Percentiles rank a stretch among this genome's conserved stretches.
Evolutionary conservation across 2,113 vertebrate species (phyloP).

Genomic region (Psilopsiagon aymara): DNA sequence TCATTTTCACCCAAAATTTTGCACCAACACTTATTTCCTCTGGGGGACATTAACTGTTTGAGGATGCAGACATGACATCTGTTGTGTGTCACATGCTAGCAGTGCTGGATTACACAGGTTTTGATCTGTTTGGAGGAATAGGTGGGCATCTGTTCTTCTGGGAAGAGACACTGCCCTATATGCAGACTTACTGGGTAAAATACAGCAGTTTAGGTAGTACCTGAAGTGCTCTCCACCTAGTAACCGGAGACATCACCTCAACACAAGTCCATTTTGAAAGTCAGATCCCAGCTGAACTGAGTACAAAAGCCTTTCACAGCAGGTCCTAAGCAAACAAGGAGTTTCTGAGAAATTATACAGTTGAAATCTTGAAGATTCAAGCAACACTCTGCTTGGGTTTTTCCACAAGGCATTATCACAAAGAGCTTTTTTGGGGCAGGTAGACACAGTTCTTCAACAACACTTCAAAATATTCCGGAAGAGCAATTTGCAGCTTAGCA

Average conservation of each 20-base stretch:
- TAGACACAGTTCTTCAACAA: neutral
- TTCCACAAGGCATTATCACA: neutral
- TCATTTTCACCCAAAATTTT: neutral
- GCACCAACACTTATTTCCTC: neutral
- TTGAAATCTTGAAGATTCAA: neutral
- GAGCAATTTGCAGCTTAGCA: neutral
- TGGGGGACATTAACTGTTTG: neutral
- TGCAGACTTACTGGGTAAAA: neutral
- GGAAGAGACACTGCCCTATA: neutral
- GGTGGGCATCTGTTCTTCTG: neutral
- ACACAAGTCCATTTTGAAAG: neutral
- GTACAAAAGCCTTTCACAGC: neutral
- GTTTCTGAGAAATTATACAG: neutral
- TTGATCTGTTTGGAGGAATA: neutral
- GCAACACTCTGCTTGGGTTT: neutral
- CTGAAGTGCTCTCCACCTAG: neutral
- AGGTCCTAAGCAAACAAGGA: neutral
- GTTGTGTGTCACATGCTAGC: neutral
- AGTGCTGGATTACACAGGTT: neutral
- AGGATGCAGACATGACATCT: neutral
- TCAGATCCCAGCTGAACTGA: neutral
- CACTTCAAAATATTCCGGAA: neutral
- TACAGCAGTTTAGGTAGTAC: neutral
- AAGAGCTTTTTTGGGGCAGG: neutral
- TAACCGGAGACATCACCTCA: neutral